These are phyloP conservation scores for Parotocinclus haroldoi DNA, from an alignment of 2,797 vertebrate genomes.

Conservation along the genomic window DNA sequence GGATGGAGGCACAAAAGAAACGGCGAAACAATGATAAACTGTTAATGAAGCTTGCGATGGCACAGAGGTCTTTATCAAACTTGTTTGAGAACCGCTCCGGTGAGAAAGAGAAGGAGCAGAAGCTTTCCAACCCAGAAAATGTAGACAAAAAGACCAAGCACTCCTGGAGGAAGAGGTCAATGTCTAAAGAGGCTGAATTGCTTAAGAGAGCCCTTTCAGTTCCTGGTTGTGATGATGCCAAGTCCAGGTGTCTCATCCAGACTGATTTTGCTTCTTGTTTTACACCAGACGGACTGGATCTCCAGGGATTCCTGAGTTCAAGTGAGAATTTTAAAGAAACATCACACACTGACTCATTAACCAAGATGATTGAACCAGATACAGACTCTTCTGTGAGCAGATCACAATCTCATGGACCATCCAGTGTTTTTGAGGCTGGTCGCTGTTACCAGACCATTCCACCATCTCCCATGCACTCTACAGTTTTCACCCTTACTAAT, in stretches of 20 bases:
- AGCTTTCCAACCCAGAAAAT: constrained; percentile 54
- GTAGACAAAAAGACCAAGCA: constrained; percentile 63
- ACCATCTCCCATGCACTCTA: constrained; percentile 47
- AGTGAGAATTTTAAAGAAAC: not conserved
- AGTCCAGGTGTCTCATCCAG: constrained; percentile 10
- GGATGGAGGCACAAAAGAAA: constrained; percentile 59
- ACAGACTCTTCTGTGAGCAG: constrained; percentile 46
- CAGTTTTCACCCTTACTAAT: constrained; percentile 46
- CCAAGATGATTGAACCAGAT: constrained; percentile 44
- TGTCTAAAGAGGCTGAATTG: constrained; percentile 64
- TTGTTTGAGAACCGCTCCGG: constrained; percentile 73
- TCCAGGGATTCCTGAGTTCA: constrained; percentile 38
- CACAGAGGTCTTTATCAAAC: constrained; percentile 76
- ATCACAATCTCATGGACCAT: constrained; percentile 48
- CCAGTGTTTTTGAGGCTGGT: constrained; percentile 51
- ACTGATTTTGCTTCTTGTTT: constrained; percentile 38
- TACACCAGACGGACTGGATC: constrained; percentile 29
- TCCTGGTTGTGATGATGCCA: constrained; percentile 21
- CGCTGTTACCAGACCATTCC: constrained; percentile 58
- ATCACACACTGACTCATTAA: constrained; percentile 25
- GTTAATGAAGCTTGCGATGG: constrained; percentile 67
- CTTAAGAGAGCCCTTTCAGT: constrained; percentile 52
- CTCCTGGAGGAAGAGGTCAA: constrained; percentile 66
- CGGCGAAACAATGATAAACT: constrained; percentile 69
- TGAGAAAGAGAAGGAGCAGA: constrained; percentile 66